Conservation (phyloP, 2,888 invertebrate species). For the Aphidoletes aphidimyza region DNA sequence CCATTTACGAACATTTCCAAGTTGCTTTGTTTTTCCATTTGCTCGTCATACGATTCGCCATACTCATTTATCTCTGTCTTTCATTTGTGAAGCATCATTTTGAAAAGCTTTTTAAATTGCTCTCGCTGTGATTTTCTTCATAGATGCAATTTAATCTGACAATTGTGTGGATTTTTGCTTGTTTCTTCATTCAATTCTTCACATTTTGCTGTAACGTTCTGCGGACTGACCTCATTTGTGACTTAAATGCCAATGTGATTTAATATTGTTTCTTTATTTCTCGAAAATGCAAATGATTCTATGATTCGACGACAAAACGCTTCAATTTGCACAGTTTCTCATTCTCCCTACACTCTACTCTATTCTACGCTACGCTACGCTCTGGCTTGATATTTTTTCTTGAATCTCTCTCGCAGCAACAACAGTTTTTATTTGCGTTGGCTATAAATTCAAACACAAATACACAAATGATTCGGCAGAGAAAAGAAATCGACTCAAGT, state of each 20-base stretch:
- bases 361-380: no score
- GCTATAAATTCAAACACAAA: no score
- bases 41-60: background rate
- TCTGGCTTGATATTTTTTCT: no score
- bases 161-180: background rate
- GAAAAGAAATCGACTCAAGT: background rate
- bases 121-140: background rate
- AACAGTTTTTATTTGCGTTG: no score
- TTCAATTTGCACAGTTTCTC: background rate
- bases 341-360: background rate
- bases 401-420: no score
- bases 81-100: background rate
- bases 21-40: background rate
- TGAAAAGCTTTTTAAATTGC: background rate
- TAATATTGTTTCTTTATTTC: background rate
- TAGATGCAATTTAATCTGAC: background rate
- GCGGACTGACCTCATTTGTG: background rate
- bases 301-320: background rate
- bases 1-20: no score
- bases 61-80: background rate
- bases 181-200: background rate
- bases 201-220: background rate
- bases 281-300: conserved; percentile 14
- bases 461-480: no score
- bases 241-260: background rate